Base-by-base conservation (phyloP, 2,888 invertebrate species). In the Baronia brevicornis region DNA sequence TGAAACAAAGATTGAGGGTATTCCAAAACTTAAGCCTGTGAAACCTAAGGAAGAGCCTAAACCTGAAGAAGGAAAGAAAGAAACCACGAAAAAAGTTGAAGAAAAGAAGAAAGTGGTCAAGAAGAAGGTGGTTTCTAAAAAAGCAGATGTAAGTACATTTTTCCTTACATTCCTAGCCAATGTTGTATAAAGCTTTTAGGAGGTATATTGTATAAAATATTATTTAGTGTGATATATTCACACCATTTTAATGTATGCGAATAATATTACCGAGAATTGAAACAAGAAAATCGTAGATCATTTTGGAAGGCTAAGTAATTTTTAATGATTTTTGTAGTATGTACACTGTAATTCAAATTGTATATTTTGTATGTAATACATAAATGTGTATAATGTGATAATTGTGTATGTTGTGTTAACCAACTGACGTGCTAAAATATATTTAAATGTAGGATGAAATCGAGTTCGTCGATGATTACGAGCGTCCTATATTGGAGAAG, bases 401-500 rank as follows among this genome's bases (percentile, higher is more conserved):
- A 32, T 44, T 43, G 47, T 51, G 59, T 49, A 58, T 62, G 51
- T 51, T 58, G 67, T 68, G 54, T 60, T 70, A 68, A 70, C 67
- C 51, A 44, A 35, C 51, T 45, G 36, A 60, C 59, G 75, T 77
- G 73, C 60, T 75, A 71, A 77, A 73, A 30, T 60, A 39, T 68
- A 48, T 70, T 74, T 72, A 50, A 59, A 66, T 66, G 52, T 82
- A 84, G 84, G 84, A 74, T 37, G 62, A 63, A 61, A 53, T 82
- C 64, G 84, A 85, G 58, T 84, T 85, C 60, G 78, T 82, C 58
- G 90, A 90, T 29, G 93, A 93, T 80, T 93, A 93, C 70, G 93
- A 93, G 64, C 86, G 92, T 54, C 89, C 92, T 2, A 89, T 88
- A 28, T 79, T 92, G 60, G 91, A 92, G 71, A 90, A 88, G 73